These are phyloP conservation scores for Chymomyza costata DNA, from an alignment of 1,140 invertebrate genomes.

Conservation along the genomic window DNA sequence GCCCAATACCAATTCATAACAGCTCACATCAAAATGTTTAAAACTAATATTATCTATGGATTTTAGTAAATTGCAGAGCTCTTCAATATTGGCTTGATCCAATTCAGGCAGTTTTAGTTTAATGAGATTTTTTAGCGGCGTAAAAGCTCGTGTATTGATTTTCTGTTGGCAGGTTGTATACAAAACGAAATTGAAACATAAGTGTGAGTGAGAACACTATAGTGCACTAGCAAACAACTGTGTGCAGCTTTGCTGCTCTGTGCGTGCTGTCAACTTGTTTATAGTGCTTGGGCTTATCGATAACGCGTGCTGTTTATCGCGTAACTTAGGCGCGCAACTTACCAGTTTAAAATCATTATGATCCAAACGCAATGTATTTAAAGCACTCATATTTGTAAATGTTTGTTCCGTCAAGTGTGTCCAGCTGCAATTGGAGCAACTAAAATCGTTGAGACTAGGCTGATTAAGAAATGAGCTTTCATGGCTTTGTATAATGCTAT, in stretches of 20 bases:
- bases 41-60: conserved; percentile 70
- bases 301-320: conserved; percentile 25
- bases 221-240: conserved; percentile 1
- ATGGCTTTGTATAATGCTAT: conserved; percentile 75
- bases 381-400: conserved; percentile 75
- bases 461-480: conserved; percentile 65
- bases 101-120: conserved; percentile 68
- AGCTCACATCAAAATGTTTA: conserved; percentile 63
- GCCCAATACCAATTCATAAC: conserved; percentile 63
- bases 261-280: conserved; percentile 24
- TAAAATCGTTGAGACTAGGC: conserved; percentile 53
- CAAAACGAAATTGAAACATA: conserved; percentile 15
- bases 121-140: conserved; percentile 58
- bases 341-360: conserved; percentile 74
- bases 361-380: conserved; percentile 74
- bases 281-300: conserved; percentile 20
- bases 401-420: conserved; percentile 63
- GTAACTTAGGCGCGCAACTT: conserved; percentile 37
- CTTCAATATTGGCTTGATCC: conserved; percentile 46
- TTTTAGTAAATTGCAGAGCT: conserved; percentile 61
- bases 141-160: conserved; percentile 73
- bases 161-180: conserved; percentile 62
- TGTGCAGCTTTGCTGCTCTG: neutral
- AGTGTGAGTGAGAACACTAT: conserved; percentile 44
- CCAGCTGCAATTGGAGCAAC: conserved; percentile 66